A percentile compares a stretch with the other conserved stretches of the same genome.
These are phyloP conservation scores for Papilio elwesi DNA, from an alignment of 2,888 invertebrate species.

Conservation along the genomic window DNA sequence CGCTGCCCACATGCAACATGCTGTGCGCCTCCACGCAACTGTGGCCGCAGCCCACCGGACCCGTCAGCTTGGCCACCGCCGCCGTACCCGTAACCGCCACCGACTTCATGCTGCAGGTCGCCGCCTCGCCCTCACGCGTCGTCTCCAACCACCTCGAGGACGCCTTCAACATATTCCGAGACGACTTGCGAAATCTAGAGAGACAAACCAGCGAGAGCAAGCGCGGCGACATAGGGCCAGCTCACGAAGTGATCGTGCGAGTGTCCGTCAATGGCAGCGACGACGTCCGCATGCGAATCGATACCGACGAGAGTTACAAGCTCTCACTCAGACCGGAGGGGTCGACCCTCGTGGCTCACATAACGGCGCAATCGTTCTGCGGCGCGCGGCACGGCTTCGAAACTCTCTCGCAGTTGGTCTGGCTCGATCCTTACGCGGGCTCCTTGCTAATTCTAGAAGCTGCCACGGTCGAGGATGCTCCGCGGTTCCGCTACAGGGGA, in stretches of 20 bases:
- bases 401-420: constrained; percentile 91
- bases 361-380: constrained; percentile 88
- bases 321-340: constrained; percentile 83
- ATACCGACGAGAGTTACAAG: constrained; percentile 90
- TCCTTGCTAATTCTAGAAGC: constrained; percentile 86
- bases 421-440: constrained; percentile 88
- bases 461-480: constrained; percentile 89
- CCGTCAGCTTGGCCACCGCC: constrained; percentile 86
- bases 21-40: constrained; percentile 89
- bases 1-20: constrained; percentile 90
- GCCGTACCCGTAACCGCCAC: constrained; percentile 85
- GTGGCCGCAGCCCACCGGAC: constrained; percentile 92
- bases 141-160: constrained; percentile 72
- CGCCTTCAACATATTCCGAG: constrained; percentile 80
- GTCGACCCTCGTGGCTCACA: constrained; percentile 82
- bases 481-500: constrained; percentile 91
- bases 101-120: constrained; percentile 76
- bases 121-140: constrained; percentile 65
- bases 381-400: constrained; percentile 91
- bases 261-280: constrained; percentile 82
- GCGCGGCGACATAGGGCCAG: constrained; percentile 60
- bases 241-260: constrained; percentile 75
- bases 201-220: constrained; percentile 58
- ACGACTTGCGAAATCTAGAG: constrained; percentile 78
- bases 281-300: constrained; percentile 85